phyloP scores from a whole-genome alignment of 2,113 vertebrate species.

The Amia ocellicauda region DNA sequence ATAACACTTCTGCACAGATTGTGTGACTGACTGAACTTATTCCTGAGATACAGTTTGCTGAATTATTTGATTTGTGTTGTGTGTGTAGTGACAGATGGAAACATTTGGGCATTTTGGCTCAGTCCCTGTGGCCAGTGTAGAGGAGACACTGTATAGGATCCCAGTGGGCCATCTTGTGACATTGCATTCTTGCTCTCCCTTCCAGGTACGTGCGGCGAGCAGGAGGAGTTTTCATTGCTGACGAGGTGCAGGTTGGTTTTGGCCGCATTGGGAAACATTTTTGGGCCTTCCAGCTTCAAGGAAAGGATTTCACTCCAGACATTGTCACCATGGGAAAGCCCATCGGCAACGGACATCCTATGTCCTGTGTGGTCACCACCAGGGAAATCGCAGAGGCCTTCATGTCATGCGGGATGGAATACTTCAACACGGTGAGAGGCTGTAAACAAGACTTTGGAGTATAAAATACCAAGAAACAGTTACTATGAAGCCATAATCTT shows the following conservation, averaged over 20 bases:
- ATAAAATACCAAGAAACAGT: too few species aligned
- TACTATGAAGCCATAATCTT: too few species aligned
- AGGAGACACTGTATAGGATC: background rate
- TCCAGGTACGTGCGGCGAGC: conserved; percentile 73
- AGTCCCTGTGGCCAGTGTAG: background rate
- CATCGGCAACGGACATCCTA: conserved; percentile 92
- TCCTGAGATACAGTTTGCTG: too few species aligned
- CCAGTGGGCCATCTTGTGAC: background rate
- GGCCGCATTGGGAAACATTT: conserved; percentile 86
- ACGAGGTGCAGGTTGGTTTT: conserved; percentile 97
- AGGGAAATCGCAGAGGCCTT: conserved; percentile 85
- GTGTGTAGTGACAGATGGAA: background rate
- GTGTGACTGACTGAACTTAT: too few species aligned
- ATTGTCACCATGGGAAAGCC: conserved; percentile 98
- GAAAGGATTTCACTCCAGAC: conserved; percentile 86
- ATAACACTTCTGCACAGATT: too few species aligned
- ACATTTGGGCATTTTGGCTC: background rate
- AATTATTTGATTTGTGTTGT: too few species aligned
- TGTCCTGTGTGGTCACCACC: conserved; percentile 95
- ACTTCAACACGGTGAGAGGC: conserved; percentile 91
- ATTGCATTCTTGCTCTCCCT: conserved; percentile 4
- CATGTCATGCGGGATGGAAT: conserved; percentile 82
- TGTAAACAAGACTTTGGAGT: too few species aligned
- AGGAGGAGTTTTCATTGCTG: conserved; percentile 86
- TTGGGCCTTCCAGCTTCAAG: conserved; percentile 93